Evolutionary conservation across 2,888 invertebrate genomes (phyloP).

Genomic region (Heliconius cydno): DNA sequence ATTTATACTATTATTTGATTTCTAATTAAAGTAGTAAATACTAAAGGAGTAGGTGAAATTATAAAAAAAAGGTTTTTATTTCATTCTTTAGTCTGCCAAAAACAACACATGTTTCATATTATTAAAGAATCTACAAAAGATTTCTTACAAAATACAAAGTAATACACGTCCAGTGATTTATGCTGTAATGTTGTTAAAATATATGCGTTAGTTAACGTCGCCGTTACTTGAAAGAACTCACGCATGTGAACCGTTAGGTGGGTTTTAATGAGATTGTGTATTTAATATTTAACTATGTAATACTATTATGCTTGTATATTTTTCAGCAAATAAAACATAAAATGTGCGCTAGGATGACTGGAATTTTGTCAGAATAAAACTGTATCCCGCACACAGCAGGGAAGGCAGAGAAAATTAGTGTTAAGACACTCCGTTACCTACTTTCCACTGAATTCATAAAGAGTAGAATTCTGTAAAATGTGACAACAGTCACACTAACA

Average conservation of each 20-base stretch:
- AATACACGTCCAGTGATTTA: slow-evolving; percentile 8
- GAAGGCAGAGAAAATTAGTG: too few species aligned
- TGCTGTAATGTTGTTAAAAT: not conserved
- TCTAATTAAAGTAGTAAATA: too few species aligned
- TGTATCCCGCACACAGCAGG: too few species aligned
- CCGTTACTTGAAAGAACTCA: slow-evolving; percentile 11
- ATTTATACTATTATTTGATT: too few species aligned
- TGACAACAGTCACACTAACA: too few species aligned
- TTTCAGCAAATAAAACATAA: not conserved
- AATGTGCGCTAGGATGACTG: not conserved
- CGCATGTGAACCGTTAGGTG: slow-evolving; percentile 10
- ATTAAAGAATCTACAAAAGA: not conserved
- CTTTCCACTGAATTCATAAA: too few species aligned
- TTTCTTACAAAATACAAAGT: not conserved
- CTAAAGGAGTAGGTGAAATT: too few species aligned
- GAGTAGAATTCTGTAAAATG: too few species aligned
- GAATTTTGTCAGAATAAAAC: not conserved
- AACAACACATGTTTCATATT: not conserved
- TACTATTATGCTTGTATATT: not conserved
- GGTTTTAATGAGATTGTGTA: slow-evolving; percentile 13
- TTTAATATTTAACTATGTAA: not conserved
- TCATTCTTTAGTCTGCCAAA: too few species aligned
- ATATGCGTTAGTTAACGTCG: slow-evolving; percentile 10
- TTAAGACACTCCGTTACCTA: too few species aligned
- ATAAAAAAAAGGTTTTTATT: too few species aligned